phyloP scores from a whole-genome alignment of 2,113 vertebrate species.

The Prochilodus magdalenae region DNA sequence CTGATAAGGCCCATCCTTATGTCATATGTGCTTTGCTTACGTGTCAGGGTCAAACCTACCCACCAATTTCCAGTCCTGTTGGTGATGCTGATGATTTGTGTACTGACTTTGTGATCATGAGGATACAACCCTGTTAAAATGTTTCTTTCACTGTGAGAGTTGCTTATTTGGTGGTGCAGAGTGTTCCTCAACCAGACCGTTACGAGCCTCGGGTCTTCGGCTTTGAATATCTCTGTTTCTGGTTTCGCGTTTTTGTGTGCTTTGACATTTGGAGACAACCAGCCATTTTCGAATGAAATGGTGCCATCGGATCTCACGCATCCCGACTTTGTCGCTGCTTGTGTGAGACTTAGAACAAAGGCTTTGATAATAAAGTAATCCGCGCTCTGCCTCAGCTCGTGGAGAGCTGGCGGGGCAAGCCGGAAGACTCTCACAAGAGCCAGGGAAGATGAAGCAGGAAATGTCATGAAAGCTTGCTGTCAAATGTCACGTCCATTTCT shows the following conservation, averaged over 20 bases:
- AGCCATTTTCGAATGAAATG: background rate
- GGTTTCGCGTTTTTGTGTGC: background rate
- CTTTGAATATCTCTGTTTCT: conserved; percentile 10
- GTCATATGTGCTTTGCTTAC: no score
- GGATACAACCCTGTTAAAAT: background rate
- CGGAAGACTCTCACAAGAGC: conserved; percentile 43
- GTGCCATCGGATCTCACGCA: conserved; percentile 13
- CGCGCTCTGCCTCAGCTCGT: conserved; percentile 25
- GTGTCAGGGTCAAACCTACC: no score
- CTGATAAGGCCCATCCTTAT: no score
- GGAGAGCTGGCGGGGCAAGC: conserved; percentile 27
- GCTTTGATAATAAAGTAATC: conserved; percentile 48
- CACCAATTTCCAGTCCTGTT: no score
- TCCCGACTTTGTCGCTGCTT: conserved; percentile 11
- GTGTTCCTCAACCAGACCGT: background rate
- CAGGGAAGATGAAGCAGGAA: conserved; percentile 52
- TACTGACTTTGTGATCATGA: background rate
- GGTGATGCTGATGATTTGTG: no score
- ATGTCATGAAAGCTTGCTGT: conserved; percentile 52
- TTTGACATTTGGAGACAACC: conserved; percentile 4
- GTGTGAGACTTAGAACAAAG: conserved; percentile 32
- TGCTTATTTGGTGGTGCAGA: background rate
- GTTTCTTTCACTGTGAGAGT: background rate
- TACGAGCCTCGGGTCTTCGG: background rate
- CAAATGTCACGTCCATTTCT: conserved; percentile 53